Base-by-base conservation (phyloP, 2,888 invertebrate species). In the Glaucopsyche alexis region DNA sequence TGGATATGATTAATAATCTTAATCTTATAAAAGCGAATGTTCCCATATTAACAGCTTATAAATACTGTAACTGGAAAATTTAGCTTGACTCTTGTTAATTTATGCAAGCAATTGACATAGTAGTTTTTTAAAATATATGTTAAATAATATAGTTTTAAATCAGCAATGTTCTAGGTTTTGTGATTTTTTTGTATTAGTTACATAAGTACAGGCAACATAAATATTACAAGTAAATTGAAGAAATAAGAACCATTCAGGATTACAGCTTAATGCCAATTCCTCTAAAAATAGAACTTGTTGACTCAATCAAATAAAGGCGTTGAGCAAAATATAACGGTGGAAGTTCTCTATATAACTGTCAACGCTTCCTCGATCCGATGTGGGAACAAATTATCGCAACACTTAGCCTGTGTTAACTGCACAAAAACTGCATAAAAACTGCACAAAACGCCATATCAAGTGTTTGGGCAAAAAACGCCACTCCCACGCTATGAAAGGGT, bases 341-440 rank as follows among this genome's bases (percentile, higher is more conserved):
- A 86, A 71, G 84, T 80, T 80, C 87, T 86, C 84, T 83, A 77
- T 82, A 83, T 84, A 85, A 85, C 90, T 90, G 92, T 93, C 92
- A 88, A 87, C 92, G 83, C 91, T 90, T 91, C 89, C 89, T 84
- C 76, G 81, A 83, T 87, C 84, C 76, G 80, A 80, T 81, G 91
- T 93, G 92, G 90, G 93, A 92, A 93, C 91, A 93, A 92, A 93
- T 93, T 91, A 91, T 91, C 85, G 90, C 92, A 91, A 92, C 91
- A 93, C 90, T 88, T 87, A 79, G 81, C 81, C 78, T 79, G 77
- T 81, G 78, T 82, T 74, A 76, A 75, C 69, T 74, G 49, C 71
- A 84, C 84, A 88, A 87, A 89, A 90, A 55, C 29, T 60, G 60
- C 60, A 91, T 90, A 90, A 87, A 74, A 77, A 82, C 85, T 86